Base-by-base conservation (phyloP, 2,797 vertebrate species). In the Heterohyrax brucei region DNA sequence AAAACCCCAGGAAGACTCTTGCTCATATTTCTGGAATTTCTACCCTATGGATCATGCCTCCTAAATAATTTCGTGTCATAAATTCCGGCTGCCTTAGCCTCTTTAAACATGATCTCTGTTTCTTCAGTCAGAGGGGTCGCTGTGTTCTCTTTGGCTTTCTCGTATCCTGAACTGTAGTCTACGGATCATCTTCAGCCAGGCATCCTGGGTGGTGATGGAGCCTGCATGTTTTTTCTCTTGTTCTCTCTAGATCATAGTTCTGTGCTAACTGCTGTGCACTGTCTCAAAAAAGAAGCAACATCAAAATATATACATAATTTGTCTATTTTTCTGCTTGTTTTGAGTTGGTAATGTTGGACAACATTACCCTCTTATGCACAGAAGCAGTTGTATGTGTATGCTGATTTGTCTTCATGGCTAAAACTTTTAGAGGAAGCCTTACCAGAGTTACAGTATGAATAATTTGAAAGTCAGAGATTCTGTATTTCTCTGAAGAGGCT, bases 141-240 rank as follows among this genome's bases (percentile, higher is more conserved):
- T 59, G 18, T 16, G 3, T 1, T 3, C 5, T 5, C 4, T 82
- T 91, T 48, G 3, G 3, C 13, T 16, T 61, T 68, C 3, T 82
- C 2, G 2, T 18, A 50, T 89, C 3, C 50, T 59, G 18, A 75
- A 59, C 0, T 56, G 21, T 1, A 59, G 18, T n/a, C 1, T 1
- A 13, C n/a, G 3, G 19, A 50, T 72, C 12, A 7, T 0, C 4
- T 21, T 9, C 0, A 22, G 6, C 21, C 10, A 10, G 10, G 78
- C 33, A 21, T 3, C 7, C 5, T 33, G 10, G 5, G 2, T 78
- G 30, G 70, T 59, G 9, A 4, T n/a, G 68, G 1, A 4, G n/a
- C 1, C 53, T 12, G 33, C 5, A 3, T 46, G 70, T 61, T 64
- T 68, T 56, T 2, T 50, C 91, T 79, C 6, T 12, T 12, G 44